phyloP scores from a whole-genome alignment of 37 sponge, comb jelly and placozoan genomes.

The Theonella swinhoei region DNA sequence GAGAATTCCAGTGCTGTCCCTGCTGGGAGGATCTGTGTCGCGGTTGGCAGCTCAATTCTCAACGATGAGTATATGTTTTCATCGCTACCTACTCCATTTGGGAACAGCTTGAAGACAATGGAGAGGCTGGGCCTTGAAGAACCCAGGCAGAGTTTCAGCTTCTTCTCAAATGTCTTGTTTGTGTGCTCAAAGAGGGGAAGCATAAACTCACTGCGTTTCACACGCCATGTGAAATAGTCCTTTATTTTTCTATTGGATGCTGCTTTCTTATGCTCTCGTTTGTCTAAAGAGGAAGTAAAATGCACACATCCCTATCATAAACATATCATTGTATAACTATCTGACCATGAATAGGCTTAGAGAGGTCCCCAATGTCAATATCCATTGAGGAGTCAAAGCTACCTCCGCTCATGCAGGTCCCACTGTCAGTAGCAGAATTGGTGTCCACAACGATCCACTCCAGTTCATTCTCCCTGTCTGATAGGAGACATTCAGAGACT shows the following conservation, averaged over 20 bases:
- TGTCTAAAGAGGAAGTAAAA: too few relatives aligned
- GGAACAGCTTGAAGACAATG: conserved; percentile 13
- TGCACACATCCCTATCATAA: too few relatives aligned
- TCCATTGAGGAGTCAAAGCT: neutral
- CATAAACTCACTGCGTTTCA: conserved; percentile 1
- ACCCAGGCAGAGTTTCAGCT: neutral
- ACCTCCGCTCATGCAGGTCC: neutral
- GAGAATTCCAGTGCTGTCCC: neutral
- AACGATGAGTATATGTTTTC: conserved; percentile 13
- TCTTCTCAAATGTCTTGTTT: conserved; percentile 11
- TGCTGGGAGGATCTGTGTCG: neutral
- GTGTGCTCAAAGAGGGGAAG: conserved; percentile 22
- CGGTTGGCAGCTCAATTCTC: neutral
- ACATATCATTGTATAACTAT: too few relatives aligned
- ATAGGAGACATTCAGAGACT: too few relatives aligned
- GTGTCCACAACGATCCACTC: neutral
- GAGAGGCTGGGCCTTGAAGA: neutral
- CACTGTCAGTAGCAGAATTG: neutral
- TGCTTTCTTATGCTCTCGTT: too few relatives aligned
- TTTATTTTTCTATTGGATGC: too few relatives aligned
- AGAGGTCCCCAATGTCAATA: neutral
- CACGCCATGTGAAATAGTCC: conserved; percentile 5
- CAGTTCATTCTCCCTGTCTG: neutral
- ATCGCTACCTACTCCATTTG: conserved; percentile 33
- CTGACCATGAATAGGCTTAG: too few relatives aligned